Percentiles rank a stretch among this genome's conserved stretches.
Evolutionary conservation across 2,113 vertebrate genomes (phyloP).

Genomic region (Oryzias curvinotus): DNA sequence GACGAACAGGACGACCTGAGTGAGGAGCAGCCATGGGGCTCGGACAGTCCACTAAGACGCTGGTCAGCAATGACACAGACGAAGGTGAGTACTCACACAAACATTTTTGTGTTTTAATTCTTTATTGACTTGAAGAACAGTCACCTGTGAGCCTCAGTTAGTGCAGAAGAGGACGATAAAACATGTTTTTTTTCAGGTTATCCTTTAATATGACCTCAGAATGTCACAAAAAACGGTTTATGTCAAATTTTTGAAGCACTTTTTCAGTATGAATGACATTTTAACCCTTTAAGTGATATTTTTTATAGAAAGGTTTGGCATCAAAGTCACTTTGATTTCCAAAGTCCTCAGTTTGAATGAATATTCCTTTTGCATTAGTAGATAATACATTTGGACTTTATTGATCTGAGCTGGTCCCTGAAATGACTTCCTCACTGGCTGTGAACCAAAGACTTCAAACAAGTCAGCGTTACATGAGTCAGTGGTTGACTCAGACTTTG

Average conservation of each 20-base stretch:
- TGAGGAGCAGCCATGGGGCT: constrained; percentile 85
- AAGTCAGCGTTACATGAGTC: constrained; percentile 35
- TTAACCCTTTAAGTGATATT: background rate
- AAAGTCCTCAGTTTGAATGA: constrained; percentile 15
- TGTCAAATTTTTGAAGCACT: too few relatives aligned
- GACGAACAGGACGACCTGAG: constrained; percentile 30
- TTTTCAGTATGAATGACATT: too few relatives aligned
- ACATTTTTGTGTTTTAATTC: background rate
- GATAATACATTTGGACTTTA: constrained; percentile 51
- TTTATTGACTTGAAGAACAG: background rate
- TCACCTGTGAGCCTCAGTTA: too few relatives aligned
- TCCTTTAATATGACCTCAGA: too few relatives aligned
- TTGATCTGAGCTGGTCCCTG: constrained; percentile 41
- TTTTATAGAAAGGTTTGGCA: background rate
- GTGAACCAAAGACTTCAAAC: constrained; percentile 25
- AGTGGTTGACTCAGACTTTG: constrained; percentile 26
- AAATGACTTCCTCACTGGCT: constrained; percentile 48
- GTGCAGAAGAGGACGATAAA: too few relatives aligned
- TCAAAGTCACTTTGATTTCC: constrained; percentile 10
- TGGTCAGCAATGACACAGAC: constrained; percentile 74
- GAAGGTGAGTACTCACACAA: constrained; percentile 83
- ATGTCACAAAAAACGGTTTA: too few relatives aligned
- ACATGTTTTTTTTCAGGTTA: too few relatives aligned
- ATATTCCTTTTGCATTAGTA: constrained; percentile 30
- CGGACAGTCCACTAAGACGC: constrained; percentile 87